phyloP scores from a whole-genome alignment of 2,888 invertebrate species.

The Ophion obscuratus region DNA sequence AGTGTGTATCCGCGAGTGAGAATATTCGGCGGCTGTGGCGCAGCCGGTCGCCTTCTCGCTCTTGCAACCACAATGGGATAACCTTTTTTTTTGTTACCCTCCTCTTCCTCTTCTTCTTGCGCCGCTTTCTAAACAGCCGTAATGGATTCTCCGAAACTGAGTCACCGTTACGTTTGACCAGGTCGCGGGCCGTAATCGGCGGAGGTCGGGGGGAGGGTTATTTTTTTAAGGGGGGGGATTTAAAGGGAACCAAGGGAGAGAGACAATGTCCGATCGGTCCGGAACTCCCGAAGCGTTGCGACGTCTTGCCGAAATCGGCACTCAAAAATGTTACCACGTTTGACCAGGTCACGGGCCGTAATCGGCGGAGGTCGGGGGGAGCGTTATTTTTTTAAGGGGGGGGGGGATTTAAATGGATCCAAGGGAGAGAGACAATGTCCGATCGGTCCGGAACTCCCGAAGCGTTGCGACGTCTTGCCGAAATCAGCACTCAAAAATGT shows the following conservation, averaged over 20 bases:
- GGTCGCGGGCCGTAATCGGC: constrained; percentile 23
- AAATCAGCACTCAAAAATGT: no score
- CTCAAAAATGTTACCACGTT: constrained; percentile 49
- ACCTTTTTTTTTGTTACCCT: constrained; percentile 29
- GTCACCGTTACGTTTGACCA: constrained; percentile 69
- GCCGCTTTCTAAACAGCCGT: constrained; percentile 69
- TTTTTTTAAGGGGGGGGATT: neutral
- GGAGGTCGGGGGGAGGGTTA: neutral
- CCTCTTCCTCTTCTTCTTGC: constrained; percentile 57
- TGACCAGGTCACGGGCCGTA: neutral
- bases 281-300: constrained; percentile 13
- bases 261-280: constrained; percentile 11
- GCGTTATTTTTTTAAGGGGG: neutral
- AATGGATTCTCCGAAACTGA: constrained; percentile 72
- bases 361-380: no score
- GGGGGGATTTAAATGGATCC: no score
- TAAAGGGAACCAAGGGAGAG: neutral
- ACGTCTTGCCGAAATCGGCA: constrained; percentile 55
- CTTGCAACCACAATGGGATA: constrained; percentile 55
- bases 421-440: no score
- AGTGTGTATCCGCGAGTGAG: constrained; percentile 43
- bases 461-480: no score
- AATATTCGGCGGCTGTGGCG: constrained; percentile 55
- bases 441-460: neutral
- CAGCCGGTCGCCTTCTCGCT: constrained; percentile 51